A percentile compares a stretch with the other conserved stretches of the same genome.
Conservation (phyloP, 2,888 invertebrate species). For the Timema podura region DNA sequence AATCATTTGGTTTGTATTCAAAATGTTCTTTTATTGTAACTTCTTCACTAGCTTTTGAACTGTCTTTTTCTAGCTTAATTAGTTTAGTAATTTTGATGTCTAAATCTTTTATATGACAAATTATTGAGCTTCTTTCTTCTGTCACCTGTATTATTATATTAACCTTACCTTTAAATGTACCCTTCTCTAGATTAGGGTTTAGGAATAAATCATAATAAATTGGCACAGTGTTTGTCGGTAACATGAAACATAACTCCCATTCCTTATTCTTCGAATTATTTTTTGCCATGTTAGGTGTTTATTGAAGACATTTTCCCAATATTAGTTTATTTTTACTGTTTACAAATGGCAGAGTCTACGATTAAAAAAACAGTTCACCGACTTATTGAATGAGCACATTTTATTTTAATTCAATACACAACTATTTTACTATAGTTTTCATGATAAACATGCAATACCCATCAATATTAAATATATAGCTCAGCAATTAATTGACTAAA, state of each 20-base stretch:
- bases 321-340: too few relatives aligned
- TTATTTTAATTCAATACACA: too few relatives aligned
- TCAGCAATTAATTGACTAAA: too few relatives aligned
- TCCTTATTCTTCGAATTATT: conserved; percentile 4
- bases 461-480: too few relatives aligned
- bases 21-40: conserved; percentile 47
- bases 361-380: too few relatives aligned
- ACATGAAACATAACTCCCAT: conserved; percentile 44
- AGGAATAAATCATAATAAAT: conserved; percentile 60
- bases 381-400: too few relatives aligned
- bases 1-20: conserved; percentile 33
- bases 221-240: conserved; percentile 58
- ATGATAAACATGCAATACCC: too few relatives aligned
- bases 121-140: conserved; percentile 46
- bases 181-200: conserved; percentile 58
- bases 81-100: conserved; percentile 30
- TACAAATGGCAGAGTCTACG: too few relatives aligned
- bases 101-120: conserved; percentile 50
- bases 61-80: neutral
- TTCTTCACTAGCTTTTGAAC: conserved; percentile 37
- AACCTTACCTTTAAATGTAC: conserved; percentile 56
- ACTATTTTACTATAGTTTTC: too few relatives aligned
- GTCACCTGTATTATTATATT: conserved; percentile 50
- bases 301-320: too few relatives aligned
- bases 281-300: too few relatives aligned